Conservation (phyloP, 1,140 invertebrate genomes). For the Stegodyphus mimosarum region DNA sequence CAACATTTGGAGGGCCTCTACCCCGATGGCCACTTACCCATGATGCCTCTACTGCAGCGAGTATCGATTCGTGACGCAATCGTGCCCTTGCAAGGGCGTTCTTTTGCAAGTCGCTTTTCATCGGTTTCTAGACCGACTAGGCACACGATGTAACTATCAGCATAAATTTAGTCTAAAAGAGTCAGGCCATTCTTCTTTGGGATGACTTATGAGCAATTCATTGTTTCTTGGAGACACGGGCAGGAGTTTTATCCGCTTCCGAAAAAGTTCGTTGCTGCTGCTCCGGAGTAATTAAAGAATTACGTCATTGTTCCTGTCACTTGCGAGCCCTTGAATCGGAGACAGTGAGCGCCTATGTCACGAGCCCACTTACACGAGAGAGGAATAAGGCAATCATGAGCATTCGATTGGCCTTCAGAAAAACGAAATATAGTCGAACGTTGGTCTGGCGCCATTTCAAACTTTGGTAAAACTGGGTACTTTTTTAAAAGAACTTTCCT, state of each 20-base stretch:
- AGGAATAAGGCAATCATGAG: background rate
- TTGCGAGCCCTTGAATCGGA: too few relatives aligned
- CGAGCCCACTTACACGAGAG: background rate
- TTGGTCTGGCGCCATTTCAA: conserved; percentile 41
- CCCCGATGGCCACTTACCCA: conserved; percentile 12
- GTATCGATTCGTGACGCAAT: conserved; percentile 44
- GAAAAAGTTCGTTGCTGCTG: background rate
- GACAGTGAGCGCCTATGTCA: too few relatives aligned
- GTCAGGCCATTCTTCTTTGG: background rate
- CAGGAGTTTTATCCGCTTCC: background rate
- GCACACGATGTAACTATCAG: background rate
- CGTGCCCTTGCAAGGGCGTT: conserved; percentile 49
- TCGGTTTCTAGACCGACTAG: background rate
- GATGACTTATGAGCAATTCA: background rate
- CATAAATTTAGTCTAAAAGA: background rate
- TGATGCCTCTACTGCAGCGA: conserved; percentile 22
- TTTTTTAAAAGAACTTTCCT: conserved; percentile 6
- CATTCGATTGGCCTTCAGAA: conserved; percentile 5
- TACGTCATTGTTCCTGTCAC: too few relatives aligned
- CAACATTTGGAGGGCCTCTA: background rate
- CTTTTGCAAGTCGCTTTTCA: background rate
- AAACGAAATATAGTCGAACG: conserved; percentile 1
- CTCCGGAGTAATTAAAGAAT: background rate
- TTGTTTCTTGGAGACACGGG: background rate
- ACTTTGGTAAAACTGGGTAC: conserved; percentile 1